These are phyloP conservation scores for Campylomormyrus numenius DNA, from an alignment of 2,113 vertebrate genomes.

Conservation along the genomic window DNA sequence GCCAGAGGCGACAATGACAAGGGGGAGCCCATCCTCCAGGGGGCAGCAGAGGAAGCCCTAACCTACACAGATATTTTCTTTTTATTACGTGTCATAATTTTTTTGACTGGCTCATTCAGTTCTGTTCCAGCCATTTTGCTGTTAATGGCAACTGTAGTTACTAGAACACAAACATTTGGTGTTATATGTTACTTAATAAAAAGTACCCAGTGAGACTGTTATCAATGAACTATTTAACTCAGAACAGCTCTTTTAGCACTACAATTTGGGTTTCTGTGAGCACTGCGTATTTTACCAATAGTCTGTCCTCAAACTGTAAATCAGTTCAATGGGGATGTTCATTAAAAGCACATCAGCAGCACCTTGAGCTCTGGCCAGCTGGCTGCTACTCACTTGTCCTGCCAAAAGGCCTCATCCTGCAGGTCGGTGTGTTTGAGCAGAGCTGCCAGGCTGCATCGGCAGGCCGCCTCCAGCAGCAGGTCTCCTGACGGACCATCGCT, in stretches of 20 bases:
- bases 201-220: neutral
- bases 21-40: neutral
- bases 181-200: neutral
- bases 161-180: neutral
- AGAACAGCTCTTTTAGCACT: too few relatives aligned
- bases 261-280: neutral
- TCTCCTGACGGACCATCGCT: conserved; percentile 48
- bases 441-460: conserved; percentile 64
- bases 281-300: neutral
- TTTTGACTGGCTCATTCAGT: neutral
- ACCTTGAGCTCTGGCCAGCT: neutral
- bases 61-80: neutral
- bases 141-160: neutral
- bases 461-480: conserved; percentile 57
- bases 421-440: conserved; percentile 67
- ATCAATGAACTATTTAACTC: too few relatives aligned
- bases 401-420: conserved; percentile 58
- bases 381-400: conserved; percentile 54
- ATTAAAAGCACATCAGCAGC: neutral
- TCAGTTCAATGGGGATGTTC: neutral
- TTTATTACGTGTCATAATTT: neutral
- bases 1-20: neutral
- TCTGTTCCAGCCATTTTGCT: neutral
- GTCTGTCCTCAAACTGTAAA: neutral
- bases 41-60: neutral